These are phyloP conservation scores for Cosmorhoe ocellata DNA, from an alignment of 2,888 invertebrate species.

Conservation along the genomic window DNA sequence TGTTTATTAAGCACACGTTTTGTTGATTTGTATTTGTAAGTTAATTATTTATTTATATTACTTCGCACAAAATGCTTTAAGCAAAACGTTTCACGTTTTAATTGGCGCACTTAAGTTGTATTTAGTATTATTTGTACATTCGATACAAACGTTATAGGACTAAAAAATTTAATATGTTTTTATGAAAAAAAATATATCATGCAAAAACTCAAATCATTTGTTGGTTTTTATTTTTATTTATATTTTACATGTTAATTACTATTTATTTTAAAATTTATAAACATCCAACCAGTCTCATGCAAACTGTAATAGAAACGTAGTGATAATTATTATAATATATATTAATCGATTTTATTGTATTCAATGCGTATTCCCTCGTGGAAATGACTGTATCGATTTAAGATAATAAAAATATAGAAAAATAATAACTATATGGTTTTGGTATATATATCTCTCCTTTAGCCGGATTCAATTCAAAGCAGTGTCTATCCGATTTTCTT, in stretches of 20 bases:
- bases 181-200: no score
- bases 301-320: neutral
- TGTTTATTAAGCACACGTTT: conserved; percentile 5
- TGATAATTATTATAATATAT: conserved; percentile 1
- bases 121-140: conserved; percentile 11
- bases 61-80: conserved; percentile 12
- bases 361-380: conserved; percentile 16
- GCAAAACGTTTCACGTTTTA: conserved; percentile 3
- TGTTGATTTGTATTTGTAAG: conserved; percentile 1
- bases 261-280: neutral
- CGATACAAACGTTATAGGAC: conserved; percentile 11
- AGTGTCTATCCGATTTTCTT: no score
- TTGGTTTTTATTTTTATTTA: no score
- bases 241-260: no score
- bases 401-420: conserved; percentile 6
- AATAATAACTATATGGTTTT: no score
- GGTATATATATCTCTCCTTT: no score
- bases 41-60: neutral
- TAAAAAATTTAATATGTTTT: no score
- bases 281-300: neutral
- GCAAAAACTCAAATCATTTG: no score
- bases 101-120: neutral
- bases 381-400: conserved; percentile 23
- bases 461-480: no score
- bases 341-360: conserved; percentile 17